Evolutionary conservation across 2,113 vertebrate genomes (phyloP).

Genomic region (Calidris pugnax): DNA sequence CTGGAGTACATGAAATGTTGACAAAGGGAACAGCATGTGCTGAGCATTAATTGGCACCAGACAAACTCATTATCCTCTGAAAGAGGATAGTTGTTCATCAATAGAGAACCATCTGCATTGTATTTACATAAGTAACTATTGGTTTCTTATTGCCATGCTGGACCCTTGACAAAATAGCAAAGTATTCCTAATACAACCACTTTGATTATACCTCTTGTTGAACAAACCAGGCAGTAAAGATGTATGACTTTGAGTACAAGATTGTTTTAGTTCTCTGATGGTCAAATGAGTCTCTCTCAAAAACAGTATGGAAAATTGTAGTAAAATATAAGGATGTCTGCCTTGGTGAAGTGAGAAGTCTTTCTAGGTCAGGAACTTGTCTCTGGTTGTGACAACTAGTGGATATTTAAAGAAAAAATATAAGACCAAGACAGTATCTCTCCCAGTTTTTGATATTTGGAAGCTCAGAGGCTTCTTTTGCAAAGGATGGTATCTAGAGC

Average conservation of each 20-base stretch:
- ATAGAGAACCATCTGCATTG: conserved; percentile 40
- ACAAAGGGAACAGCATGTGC: conserved; percentile 50
- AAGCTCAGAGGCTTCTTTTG: not conserved
- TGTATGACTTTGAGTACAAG: not conserved
- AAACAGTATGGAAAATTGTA: not conserved
- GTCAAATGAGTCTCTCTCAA: not conserved
- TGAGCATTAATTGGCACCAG: conserved; percentile 41
- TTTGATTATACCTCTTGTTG: not conserved
- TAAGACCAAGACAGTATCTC: not conserved
- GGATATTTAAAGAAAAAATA: not conserved
- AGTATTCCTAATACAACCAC: not conserved
- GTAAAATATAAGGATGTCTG: not conserved
- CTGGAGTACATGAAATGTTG: not conserved
- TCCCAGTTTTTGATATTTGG: not conserved
- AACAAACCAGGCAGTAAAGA: not conserved
- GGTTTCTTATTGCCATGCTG: not conserved
- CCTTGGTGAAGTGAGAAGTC: not conserved
- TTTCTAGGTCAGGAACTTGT: not conserved
- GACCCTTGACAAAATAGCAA: conserved; percentile 26
- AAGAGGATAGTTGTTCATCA: conserved; percentile 33
- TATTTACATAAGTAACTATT: conserved; percentile 41
- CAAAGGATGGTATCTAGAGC: not conserved
- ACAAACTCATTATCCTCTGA: conserved; percentile 54
- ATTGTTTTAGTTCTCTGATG: not conserved
- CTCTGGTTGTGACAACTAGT: not conserved